Conservation (phyloP, 2,888 invertebrate species). For the Pristionchus fissidentatus region DNA sequence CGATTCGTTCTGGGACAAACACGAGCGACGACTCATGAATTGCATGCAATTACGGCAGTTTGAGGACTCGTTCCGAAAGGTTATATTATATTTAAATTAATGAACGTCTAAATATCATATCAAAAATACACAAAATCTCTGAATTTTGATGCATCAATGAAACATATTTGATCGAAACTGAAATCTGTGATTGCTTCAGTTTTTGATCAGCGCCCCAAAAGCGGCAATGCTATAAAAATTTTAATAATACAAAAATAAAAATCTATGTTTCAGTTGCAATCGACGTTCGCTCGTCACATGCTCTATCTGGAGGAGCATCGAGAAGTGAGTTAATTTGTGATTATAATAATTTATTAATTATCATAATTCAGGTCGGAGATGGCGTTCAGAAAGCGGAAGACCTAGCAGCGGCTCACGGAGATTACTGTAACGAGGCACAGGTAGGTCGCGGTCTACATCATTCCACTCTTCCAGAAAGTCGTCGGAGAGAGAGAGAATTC, state of each 20-base stretch:
- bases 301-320: constrained; percentile 77
- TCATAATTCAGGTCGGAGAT: constrained; percentile 60
- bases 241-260: no score
- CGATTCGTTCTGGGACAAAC: constrained; percentile 93
- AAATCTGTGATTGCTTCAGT: no score
- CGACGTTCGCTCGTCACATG: constrained; percentile 76
- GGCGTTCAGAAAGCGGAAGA: constrained; percentile 75
- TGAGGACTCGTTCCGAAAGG: constrained; percentile 92
- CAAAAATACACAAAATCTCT: not conserved
- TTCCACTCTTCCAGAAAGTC: not conserved
- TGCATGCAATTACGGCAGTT: constrained; percentile 92
- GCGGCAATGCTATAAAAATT: no score
- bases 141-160: no score
- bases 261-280: constrained; percentile 76
- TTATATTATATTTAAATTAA: constrained; percentile 52
- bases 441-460: constrained; percentile 62
- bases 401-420: constrained; percentile 76
- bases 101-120: not conserved
- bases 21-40: constrained; percentile 89
- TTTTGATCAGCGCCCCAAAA: no score
- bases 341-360: constrained; percentile 8
- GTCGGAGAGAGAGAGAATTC: not conserved
- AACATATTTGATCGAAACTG: no score
- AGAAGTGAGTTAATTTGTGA: constrained; percentile 66
- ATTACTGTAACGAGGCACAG: constrained; percentile 76